Base-by-base conservation (phyloP, 2,888 invertebrate species). In the Tanypteryx hageni region DNA sequence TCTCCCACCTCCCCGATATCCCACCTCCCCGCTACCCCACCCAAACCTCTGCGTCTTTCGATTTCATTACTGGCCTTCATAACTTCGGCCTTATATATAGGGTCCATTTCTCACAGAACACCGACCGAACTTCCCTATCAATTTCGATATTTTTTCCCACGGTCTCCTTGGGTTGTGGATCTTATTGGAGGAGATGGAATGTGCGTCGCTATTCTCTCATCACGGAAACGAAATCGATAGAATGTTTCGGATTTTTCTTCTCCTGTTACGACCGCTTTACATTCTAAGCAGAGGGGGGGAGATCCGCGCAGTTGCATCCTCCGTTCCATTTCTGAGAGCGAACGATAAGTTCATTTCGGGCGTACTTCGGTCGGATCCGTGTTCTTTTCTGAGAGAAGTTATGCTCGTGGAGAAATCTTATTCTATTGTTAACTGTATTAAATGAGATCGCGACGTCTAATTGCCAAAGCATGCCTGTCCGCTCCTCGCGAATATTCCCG, bases 21-120 rank as follows among this genome's bases (percentile, higher is more conserved):
- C 5, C 76, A 16, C 76, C 76, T 22, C 13, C 27, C n/a, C n/a
- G n/a, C n/a, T n/a, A n/a, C n/a, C 64, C 76, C 76, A 22, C 11
- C 27, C 18, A n/a, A 22, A n/a, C 76, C 16, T n/a, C 16, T 76
- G 13, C 76, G 22, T 76, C 76, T 76, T 76, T 76, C 22, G 18
- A 76, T 76, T 76, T 76, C 76, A 76, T 76, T 76, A 76, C 76
- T 13, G 18, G 27, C 76, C 76, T 22, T 76, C 76, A 76, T 76
- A 76, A 76, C 76, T 76, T 27, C 18, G 11, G 27, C 76, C 76
- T 76, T 76, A 27, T 76, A 76, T 76, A 76, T 76, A 18, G 27
- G 22, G 27, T 27, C 76, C 76, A 76, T 76, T 76, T 76, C 76
- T 76, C 76, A 76, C 27, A 13, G 76, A 76, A 76, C 76, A 22